These are phyloP conservation scores for Bemisia tabaci DNA, from an alignment of 1,140 invertebrate species.

Conservation along the genomic window DNA sequence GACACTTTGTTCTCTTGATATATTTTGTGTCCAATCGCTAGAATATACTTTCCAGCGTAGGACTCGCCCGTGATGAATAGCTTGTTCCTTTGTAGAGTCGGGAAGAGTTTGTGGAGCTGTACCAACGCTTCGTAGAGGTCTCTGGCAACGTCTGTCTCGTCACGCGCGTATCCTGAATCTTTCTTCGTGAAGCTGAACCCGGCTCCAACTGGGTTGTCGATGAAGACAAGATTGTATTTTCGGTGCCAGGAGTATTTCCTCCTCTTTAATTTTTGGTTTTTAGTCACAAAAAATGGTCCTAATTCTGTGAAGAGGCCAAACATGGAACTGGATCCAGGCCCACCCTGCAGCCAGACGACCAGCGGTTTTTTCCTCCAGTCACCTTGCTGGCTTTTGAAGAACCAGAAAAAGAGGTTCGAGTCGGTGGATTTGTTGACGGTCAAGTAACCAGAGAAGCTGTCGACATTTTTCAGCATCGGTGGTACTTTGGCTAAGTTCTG, in stretches of 20 bases:
- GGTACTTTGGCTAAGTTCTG: too few species aligned
- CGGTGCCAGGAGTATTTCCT: slow-evolving; percentile 52
- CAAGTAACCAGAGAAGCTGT: too few species aligned
- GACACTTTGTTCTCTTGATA: slow-evolving; percentile 46
- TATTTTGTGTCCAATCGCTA: slow-evolving; percentile 58
- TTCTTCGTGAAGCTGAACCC: slow-evolving; percentile 38
- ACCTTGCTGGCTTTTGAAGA: too few species aligned
- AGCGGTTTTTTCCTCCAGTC: slow-evolving; percentile 33
- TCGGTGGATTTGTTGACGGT: not conserved
- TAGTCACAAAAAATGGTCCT: slow-evolving; percentile 42
- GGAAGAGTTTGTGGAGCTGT: slow-evolving; percentile 60
- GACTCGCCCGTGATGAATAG: too few species aligned
- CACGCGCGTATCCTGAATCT: slow-evolving; percentile 46
- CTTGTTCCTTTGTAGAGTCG: slow-evolving; percentile 44
- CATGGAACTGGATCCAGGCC: slow-evolving; percentile 64
- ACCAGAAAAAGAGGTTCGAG: slow-evolving; percentile 2
- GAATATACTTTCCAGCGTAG: slow-evolving; percentile 76
- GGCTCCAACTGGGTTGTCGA: too few species aligned
- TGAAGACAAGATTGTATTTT: slow-evolving; percentile 62
- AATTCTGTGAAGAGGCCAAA: slow-evolving; percentile 71
- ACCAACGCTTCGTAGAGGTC: slow-evolving; percentile 17
- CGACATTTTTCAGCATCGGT: too few species aligned
- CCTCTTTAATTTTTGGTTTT: too few species aligned
- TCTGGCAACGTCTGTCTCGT: slow-evolving; percentile 41
- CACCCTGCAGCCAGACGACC: slow-evolving; percentile 73